Evolutionary conservation across 2,797 vertebrate species (phyloP).

Genomic region (Avahi laniger): DNA sequence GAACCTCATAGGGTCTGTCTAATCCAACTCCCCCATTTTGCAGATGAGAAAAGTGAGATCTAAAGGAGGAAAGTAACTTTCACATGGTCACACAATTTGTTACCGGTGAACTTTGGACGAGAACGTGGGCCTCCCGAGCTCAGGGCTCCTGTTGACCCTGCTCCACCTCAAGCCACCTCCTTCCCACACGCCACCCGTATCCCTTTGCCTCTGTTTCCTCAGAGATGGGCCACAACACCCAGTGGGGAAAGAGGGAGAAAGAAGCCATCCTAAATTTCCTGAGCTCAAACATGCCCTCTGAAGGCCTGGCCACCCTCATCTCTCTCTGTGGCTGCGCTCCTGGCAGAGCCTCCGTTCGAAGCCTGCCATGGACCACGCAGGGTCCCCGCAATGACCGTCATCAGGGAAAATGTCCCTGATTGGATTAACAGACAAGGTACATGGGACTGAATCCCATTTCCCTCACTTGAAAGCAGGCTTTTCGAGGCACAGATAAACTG

Average conservation of each 20-base stretch:
- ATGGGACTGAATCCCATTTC: not conserved
- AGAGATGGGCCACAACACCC: not conserved
- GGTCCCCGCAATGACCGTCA: not conserved
- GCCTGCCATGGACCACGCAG: not conserved
- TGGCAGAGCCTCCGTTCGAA: not conserved
- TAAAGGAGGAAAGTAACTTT: not conserved
- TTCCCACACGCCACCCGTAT: not conserved
- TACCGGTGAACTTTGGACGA: not conserved
- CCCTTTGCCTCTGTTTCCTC: not conserved
- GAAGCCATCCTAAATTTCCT: not conserved
- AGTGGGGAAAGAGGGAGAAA: not conserved
- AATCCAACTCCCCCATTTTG: not conserved
- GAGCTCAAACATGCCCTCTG: not conserved
- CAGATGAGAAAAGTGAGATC: not conserved
- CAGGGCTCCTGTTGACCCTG: not conserved
- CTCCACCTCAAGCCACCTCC: not conserved
- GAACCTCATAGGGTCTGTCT: not conserved
- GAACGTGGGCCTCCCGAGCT: not conserved
- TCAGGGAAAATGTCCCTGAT: not conserved
- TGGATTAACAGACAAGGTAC: not conserved
- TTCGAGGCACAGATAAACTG: slow-evolving; percentile 20
- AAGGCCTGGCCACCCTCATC: not conserved
- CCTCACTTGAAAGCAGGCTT: slow-evolving; percentile 55
- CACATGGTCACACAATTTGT: not conserved
- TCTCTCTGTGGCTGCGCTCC: not conserved